These are phyloP conservation scores for Elanoides forficatus DNA, from an alignment of 2,113 vertebrate species.

Conservation along the genomic window DNA sequence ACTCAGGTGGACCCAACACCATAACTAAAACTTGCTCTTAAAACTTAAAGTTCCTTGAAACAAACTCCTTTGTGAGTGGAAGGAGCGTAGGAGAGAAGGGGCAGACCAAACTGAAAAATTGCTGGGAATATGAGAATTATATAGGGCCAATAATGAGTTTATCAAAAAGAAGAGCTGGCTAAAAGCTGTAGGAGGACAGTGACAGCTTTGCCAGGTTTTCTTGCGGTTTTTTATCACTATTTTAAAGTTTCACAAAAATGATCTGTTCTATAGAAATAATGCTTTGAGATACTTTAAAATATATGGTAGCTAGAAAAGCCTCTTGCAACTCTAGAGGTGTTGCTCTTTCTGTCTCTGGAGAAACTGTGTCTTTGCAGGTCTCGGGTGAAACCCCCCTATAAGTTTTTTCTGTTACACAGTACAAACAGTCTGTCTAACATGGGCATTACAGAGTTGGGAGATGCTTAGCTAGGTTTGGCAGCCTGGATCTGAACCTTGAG, in stretches of 20 bases:
- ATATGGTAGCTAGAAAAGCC: not conserved
- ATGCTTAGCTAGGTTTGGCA: not conserved
- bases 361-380: not conserved
- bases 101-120: constrained; percentile 20
- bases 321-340: not conserved
- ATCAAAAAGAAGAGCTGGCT: constrained; percentile 46
- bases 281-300: not conserved
- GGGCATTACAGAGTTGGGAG: not conserved
- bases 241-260: constrained; percentile 9
- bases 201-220: constrained; percentile 42
- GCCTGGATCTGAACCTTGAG: not conserved
- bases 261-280: constrained; percentile 1
- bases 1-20: not conserved
- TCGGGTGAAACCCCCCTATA: not conserved
- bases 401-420: not conserved
- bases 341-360: not conserved
- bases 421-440: not conserved
- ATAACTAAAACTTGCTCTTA: not conserved
- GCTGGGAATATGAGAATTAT: constrained; percentile 5
- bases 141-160: constrained; percentile 20
- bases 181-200: constrained; percentile 44
- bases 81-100: not conserved
- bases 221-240: not conserved
- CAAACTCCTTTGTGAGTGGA: not conserved
- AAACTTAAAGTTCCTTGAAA: not conserved